Base-by-base conservation (phyloP, 2,888 invertebrate species). In the Spisula subtruncata region DNA sequence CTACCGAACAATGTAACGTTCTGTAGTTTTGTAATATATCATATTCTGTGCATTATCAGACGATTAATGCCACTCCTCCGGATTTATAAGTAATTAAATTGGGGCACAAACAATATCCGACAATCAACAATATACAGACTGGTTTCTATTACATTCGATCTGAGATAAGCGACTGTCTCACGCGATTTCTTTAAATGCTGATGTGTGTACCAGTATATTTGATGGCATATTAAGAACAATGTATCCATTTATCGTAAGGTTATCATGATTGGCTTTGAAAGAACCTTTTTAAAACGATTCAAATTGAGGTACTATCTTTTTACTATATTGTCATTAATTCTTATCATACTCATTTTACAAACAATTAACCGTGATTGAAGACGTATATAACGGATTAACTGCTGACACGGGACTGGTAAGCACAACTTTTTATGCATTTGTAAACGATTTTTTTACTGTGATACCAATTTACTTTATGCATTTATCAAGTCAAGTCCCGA, bases 161-260 rank as follows among this genome's bases (percentile, higher is more conserved):
- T n/a, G n/a, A n/a, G n/a, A 83, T 83, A 83, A 83, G 66, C 66
- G 66, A 66, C 75, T 83, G 66, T 83, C 83, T 83, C 83, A 83
- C 83, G 83, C 83, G 46, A 83, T 25, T 60, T 35, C 46, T 83
- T 83, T 66, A 83, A 83, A 66, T 60, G 35, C 83, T 83, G 66
- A 75, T 56, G 41, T 66, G 83, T 83, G 83, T 66, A 83, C 83
- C 83, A 83, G 35, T 83, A 25, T 83, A 66, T 46, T 83, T 83
- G 41, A 66, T 66, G 46, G 1, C 66, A 83, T n/a, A 46, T 41
- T 66, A 46, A 1, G 56, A 83, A 83, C 83, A 83, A 83, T 83
- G 66, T 83, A 83, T 66, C 66, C 46, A 83, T 83, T 83, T 83
- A 66, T 14, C 66, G 25, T 83, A 66, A 83, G 60, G 46, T 66